These are phyloP conservation scores for Drosophila nasuta DNA, from an alignment of 1,140 invertebrate species.

Conservation along the genomic window DNA sequence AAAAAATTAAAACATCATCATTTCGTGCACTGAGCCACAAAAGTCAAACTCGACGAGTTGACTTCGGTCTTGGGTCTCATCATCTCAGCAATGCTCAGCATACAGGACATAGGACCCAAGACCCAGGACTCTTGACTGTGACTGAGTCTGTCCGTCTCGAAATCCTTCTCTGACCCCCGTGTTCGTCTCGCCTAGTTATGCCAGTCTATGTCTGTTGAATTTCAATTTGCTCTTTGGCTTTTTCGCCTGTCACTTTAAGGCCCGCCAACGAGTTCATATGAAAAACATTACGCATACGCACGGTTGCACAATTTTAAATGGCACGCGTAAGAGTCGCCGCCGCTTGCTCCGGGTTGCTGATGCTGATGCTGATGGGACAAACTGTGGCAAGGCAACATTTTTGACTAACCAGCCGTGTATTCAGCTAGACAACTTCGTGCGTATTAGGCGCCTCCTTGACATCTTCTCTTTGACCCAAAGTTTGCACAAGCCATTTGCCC, in stretches of 20 bases:
- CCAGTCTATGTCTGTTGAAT: slow-evolving; percentile 66
- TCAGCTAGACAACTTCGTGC: slow-evolving; percentile 50
- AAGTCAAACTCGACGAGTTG: slow-evolving; percentile 64
- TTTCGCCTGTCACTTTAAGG: slow-evolving; percentile 66
- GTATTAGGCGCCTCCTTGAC: slow-evolving; percentile 77
- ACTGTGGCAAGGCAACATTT: slow-evolving; percentile 33
- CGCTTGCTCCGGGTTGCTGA: slow-evolving; percentile 32
- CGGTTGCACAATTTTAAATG: slow-evolving; percentile 83
- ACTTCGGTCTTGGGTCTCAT: slow-evolving; percentile 12
- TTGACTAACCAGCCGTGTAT: slow-evolving; percentile 72
- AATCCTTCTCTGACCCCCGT: slow-evolving; percentile 6
- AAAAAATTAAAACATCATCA: slow-evolving; percentile 84
- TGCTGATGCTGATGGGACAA: slow-evolving; percentile 44
- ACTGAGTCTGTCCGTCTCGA: neutral
- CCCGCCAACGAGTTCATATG: slow-evolving; percentile 67
- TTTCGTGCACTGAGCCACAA: slow-evolving; percentile 76
- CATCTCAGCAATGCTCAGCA: slow-evolving; percentile 11
- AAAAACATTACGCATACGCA: slow-evolving; percentile 82
- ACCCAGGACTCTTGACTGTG: too few relatives aligned
- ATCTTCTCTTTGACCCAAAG: slow-evolving; percentile 75
- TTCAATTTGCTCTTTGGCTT: slow-evolving; percentile 63
- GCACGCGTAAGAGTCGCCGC: slow-evolving; percentile 69
- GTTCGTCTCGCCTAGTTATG: slow-evolving; percentile 45
- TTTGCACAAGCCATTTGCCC: slow-evolving; percentile 53
- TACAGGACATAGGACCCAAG: slow-evolving; percentile 9